Conservation (phyloP, 2,113 vertebrate species). For the Lasiurus borealis region DNA sequence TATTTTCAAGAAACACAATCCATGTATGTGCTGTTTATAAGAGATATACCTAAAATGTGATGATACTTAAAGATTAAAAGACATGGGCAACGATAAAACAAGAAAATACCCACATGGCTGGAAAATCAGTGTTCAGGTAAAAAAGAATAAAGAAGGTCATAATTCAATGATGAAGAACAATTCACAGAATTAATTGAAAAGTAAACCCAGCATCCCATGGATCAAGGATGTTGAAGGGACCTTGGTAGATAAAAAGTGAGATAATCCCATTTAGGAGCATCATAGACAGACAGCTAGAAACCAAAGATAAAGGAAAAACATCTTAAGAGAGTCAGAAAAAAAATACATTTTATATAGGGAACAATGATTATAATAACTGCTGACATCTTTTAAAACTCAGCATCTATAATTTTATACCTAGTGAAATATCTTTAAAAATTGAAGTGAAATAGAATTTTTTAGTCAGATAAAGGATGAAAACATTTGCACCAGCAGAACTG, state of each 20-base stretch:
- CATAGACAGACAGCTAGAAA: neutral
- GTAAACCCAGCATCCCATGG: neutral
- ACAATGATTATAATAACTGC: neutral
- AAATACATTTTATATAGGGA: neutral
- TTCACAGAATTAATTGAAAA: constrained; percentile 12
- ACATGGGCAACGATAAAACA: neutral
- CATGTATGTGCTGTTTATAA: neutral
- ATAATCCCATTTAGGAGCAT: neutral
- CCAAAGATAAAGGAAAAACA: neutral
- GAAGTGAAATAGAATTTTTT: constrained; percentile 19
- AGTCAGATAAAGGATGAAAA: constrained; percentile 1
- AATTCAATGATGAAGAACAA: neutral
- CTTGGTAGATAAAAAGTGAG: neutral
- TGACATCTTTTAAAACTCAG: neutral
- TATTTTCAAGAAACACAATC: constrained; percentile 33
- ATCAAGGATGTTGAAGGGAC: neutral
- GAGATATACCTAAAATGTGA: neutral
- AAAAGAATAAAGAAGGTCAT: neutral
- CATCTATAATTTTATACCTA: constrained; percentile 32
- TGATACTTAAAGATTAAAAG: neutral
- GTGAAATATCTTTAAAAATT: constrained; percentile 41
- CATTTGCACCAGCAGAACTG: neutral
- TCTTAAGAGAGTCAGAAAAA: neutral
- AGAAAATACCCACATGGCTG: neutral
- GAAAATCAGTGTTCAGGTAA: neutral